Conservation (phyloP, 2,113 vertebrate species). For the Lates calcarifer region DNA sequence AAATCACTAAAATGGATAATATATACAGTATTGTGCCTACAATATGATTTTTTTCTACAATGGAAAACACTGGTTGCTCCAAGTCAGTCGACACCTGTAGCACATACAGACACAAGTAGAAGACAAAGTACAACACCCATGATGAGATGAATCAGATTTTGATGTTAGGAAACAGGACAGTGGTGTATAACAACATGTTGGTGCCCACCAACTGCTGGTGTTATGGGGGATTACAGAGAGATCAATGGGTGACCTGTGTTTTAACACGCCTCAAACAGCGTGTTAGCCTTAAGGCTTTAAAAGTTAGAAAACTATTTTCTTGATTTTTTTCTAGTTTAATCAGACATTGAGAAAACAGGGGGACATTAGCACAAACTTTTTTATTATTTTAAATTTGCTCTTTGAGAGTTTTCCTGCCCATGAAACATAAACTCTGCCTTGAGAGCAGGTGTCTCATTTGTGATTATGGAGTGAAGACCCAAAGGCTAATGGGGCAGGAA, state of each 20-base stretch:
- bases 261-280: neutral
- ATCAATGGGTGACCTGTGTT: neutral
- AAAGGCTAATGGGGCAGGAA: constrained; percentile 46
- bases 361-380: neutral
- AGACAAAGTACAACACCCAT: neutral
- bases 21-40: neutral
- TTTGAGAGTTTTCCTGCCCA: neutral
- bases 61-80: too few species aligned
- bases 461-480: constrained; percentile 5
- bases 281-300: neutral
- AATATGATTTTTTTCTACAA: too few species aligned
- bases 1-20: neutral
- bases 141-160: neutral
- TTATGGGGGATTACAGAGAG: neutral
- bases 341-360: neutral
- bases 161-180: neutral
- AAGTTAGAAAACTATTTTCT: neutral
- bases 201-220: neutral
- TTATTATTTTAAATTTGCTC: neutral
- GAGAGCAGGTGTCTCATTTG: neutral
- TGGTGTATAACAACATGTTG: neutral
- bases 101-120: neutral
- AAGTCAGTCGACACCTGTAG: neutral
- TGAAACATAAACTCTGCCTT: neutral
- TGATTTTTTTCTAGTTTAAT: neutral